Conservation (phyloP, 2,888 invertebrate genomes). For the Euzetes globulus region DNA sequence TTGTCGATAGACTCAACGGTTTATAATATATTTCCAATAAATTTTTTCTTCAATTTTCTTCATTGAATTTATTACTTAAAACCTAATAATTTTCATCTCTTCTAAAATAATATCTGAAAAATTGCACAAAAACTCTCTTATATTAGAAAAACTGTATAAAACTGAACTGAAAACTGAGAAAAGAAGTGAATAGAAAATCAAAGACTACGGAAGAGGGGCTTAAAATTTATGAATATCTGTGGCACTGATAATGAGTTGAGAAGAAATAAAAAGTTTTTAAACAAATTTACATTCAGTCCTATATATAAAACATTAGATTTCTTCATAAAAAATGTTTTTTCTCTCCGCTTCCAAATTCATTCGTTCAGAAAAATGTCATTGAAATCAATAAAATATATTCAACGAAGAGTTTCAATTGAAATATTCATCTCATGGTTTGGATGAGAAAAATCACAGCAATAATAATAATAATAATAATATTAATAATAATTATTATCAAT, state of each 20-base stretch:
- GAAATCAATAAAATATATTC: neutral
- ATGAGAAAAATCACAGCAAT: conserved; percentile 13
- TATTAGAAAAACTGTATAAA: too few species aligned
- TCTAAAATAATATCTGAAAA: too few species aligned
- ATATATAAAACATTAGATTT: neutral
- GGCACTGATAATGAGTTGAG: neutral
- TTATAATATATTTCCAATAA: too few species aligned
- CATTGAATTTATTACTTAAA: too few species aligned
- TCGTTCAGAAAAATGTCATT: neutral
- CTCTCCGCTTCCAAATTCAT: neutral
- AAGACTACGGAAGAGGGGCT: neutral
- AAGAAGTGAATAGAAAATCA: neutral
- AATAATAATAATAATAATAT: conserved; percentile 4
- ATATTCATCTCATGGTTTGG: neutral
- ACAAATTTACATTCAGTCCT: neutral
- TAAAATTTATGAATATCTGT: conserved; percentile 3
- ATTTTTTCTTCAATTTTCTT: too few species aligned
- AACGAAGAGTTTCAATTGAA: neutral
- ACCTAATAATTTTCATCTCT: too few species aligned
- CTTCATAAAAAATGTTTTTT: neutral
- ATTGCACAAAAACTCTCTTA: too few species aligned
- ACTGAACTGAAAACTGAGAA: too few species aligned
- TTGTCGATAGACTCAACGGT: too few species aligned
- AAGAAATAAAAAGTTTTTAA: neutral
- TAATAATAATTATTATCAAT: neutral